A percentile compares a stretch with the other conserved stretches of the same genome.
Evolutionary conservation across 2,113 vertebrate species (phyloP).

Genomic region (Pholis gunnellus): DNA sequence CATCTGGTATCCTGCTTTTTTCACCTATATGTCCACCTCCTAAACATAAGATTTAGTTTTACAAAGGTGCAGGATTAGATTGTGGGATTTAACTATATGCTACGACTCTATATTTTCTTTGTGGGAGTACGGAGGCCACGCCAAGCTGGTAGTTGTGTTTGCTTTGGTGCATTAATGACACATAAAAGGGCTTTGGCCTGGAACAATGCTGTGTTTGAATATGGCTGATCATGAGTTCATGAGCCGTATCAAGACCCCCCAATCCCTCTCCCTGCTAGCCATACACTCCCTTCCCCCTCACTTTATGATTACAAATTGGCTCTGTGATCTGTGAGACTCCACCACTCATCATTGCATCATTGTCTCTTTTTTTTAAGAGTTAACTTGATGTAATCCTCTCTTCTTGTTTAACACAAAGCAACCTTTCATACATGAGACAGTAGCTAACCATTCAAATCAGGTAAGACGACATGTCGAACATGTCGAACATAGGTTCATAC

Average conservation of each 20-base stretch:
- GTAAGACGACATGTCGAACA: slow-evolving; percentile 10
- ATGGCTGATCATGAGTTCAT: slow-evolving; percentile 66
- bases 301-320: not conserved
- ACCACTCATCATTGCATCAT: not conserved
- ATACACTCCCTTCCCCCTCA: slow-evolving; percentile 35
- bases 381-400: not conserved
- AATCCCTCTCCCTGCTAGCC: slow-evolving; percentile 15
- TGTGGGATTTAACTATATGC: not conserved
- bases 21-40: not conserved
- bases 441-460: slow-evolving; percentile 8
- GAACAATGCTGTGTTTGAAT: slow-evolving; percentile 70
- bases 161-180: slow-evolving; percentile 45
- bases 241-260: slow-evolving; percentile 34
- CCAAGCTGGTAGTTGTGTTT: slow-evolving; percentile 28
- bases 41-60: not conserved
- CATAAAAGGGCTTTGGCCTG: slow-evolving; percentile 40
- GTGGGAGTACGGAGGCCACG: not conserved
- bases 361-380: not conserved
- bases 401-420: not conserved
- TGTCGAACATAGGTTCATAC: slow-evolving; percentile 34
- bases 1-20: not conserved
- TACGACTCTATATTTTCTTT: not conserved
- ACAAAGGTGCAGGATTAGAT: not conserved
- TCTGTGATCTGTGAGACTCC: not conserved
- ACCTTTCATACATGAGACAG: not conserved